Evolutionary conservation across 1,140 invertebrate genomes (phyloP).

Genomic region (Hermatobates lingyangjiaoensis): DNA sequence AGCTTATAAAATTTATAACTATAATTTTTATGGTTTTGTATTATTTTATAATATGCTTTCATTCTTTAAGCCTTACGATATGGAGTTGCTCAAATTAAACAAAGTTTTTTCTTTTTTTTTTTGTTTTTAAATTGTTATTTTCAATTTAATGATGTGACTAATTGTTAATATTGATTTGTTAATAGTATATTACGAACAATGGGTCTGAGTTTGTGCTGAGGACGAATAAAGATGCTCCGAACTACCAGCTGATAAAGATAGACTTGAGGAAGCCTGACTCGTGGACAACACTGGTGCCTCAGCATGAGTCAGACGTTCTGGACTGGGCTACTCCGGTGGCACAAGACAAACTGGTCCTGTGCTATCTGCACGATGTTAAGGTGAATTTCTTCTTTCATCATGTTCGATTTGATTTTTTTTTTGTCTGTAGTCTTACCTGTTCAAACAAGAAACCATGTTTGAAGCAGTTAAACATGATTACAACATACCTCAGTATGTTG

Average conservation of each 20-base stretch:
- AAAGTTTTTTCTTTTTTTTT: not conserved
- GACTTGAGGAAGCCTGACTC: slow-evolving; percentile 60
- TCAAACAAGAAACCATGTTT: no score
- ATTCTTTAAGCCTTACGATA: not conserved
- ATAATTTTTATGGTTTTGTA: no score
- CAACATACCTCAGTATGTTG: no score
- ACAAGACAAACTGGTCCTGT: slow-evolving; percentile 68
- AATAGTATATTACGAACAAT: slow-evolving; percentile 79
- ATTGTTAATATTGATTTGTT: slow-evolving; percentile 18
- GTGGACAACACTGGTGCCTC: slow-evolving; percentile 68
- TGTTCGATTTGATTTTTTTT: not conserved
- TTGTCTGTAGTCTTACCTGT: not conserved
- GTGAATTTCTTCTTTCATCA: slow-evolving; percentile 26
- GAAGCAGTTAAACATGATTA: no score
- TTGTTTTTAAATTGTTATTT: not conserved
- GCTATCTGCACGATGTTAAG: slow-evolving; percentile 91
- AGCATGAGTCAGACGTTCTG: slow-evolving; percentile 72
- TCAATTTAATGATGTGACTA: not conserved
- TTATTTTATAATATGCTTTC: no score
- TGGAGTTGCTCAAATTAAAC: not conserved
- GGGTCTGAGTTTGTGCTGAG: slow-evolving; percentile 66
- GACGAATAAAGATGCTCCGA: slow-evolving; percentile 86
- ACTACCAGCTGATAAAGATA: slow-evolving; percentile 73
- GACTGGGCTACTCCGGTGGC: slow-evolving; percentile 72
- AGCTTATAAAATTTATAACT: no score